Conservation (phyloP, 2,888 invertebrate species). For the Dyspetes luteomarginatus region DNA sequence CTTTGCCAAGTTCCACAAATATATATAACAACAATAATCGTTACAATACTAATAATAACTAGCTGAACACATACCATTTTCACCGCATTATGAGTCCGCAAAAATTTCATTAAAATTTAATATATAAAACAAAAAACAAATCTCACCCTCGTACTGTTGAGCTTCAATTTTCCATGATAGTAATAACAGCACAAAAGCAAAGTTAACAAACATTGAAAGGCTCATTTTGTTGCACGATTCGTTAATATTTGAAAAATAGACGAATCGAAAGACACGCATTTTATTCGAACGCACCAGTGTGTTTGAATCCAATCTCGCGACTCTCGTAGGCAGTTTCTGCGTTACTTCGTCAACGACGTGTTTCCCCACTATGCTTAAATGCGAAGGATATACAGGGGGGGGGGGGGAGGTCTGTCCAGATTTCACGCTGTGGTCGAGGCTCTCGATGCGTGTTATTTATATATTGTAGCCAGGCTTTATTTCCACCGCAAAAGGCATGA, state of each 20-base stretch:
- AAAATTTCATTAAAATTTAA: neutral
- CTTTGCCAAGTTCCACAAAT: neutral
- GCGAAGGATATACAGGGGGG: neutral
- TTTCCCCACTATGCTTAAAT: neutral
- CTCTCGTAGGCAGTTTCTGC: neutral
- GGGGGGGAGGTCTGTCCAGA: neutral
- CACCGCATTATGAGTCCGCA: neutral
- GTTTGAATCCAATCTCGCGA: neutral
- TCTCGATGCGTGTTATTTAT: neutral
- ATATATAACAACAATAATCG: neutral
- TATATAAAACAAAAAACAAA: neutral
- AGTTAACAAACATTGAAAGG: neutral
- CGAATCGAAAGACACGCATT: neutral
- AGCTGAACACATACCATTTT: neutral
- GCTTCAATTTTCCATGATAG: neutral
- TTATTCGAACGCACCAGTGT: neutral
- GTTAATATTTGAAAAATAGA: neutral
- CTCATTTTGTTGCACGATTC: neutral
- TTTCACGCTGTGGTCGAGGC: neutral
- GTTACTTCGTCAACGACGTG: neutral
- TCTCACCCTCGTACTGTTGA: slow-evolving; percentile 21
- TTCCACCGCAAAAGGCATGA: neutral
- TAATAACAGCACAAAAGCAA: neutral
- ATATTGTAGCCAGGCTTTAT: neutral
- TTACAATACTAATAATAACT: neutral